These are phyloP conservation scores for Megastigmus dorsalis DNA, from an alignment of 2,888 invertebrate species.

Conservation along the genomic window DNA sequence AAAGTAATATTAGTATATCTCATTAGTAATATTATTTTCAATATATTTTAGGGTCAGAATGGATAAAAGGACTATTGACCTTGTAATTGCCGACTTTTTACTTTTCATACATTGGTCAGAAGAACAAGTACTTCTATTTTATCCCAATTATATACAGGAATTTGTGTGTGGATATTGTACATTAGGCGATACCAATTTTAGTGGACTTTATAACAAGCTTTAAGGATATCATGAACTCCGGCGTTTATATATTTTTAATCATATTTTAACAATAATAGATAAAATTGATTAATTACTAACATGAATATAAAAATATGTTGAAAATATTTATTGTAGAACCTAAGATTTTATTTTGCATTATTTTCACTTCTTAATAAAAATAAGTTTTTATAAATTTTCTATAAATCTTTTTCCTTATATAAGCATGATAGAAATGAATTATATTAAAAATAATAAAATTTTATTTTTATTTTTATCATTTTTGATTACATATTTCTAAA, in stretches of 20 bases:
- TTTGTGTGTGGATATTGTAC: conserved; percentile 70
- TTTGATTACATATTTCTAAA: conserved; percentile 76
- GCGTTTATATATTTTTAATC: conserved; percentile 1
- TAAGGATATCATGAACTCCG: conserved; percentile 32
- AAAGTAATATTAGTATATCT: conserved; percentile 15
- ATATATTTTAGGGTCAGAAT: conserved; percentile 65
- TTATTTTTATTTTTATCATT: conserved; percentile 43
- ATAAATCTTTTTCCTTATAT: too few relatives aligned
- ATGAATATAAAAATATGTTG: conserved; percentile 4
- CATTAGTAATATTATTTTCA: conserved; percentile 19
- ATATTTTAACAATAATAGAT: conserved; percentile 15
- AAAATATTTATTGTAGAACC: conserved; percentile 46
- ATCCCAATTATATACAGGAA: conserved; percentile 69
- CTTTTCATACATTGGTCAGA: conserved; percentile 69
- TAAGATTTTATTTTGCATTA: conserved; percentile 35
- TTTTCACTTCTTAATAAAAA: conserved; percentile 44
- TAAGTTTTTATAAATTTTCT: conserved; percentile 23
- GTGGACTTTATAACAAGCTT: conserved; percentile 52
- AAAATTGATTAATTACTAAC: conserved; percentile 18
- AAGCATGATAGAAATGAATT: too few relatives aligned
- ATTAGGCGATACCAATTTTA: conserved; percentile 49
- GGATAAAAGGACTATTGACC: conserved; percentile 63
- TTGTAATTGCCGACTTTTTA: conserved; percentile 65
- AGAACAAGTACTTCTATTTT: conserved; percentile 68
- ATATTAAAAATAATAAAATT: neutral